These are phyloP conservation scores for Campylorhamphus procurvoides DNA, from an alignment of 2,113 vertebrate genomes.

Conservation along the genomic window DNA sequence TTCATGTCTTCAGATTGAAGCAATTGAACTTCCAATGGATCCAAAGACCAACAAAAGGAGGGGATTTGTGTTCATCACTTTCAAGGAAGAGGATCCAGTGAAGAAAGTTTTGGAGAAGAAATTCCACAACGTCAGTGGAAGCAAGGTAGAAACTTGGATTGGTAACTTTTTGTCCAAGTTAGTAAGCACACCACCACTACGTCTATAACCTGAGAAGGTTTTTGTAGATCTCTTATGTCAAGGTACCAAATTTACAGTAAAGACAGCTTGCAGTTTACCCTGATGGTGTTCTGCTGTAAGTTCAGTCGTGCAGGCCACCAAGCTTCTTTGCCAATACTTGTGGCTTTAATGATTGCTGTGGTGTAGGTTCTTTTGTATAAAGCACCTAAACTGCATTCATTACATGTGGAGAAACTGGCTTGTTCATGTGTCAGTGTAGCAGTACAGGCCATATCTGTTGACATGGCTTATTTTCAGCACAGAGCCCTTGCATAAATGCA, in stretches of 20 bases:
- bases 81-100: slow-evolving; percentile 92
- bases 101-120: slow-evolving; percentile 97
- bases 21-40: slow-evolving; percentile 97
- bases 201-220: neutral
- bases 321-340: neutral
- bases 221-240: neutral
- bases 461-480: neutral
- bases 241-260: neutral
- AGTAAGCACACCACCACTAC: neutral
- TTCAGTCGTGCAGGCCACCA: neutral
- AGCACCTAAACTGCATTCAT: neutral
- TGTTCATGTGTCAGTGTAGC: neutral
- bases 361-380: neutral
- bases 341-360: neutral
- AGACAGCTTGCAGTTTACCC: neutral
- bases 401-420: neutral
- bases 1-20: slow-evolving; percentile 85
- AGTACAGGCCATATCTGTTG: neutral
- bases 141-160: slow-evolving; percentile 84
- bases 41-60: slow-evolving; percentile 97
- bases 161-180: neutral
- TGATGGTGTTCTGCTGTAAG: fast-evolving
- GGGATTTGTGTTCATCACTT: slow-evolving; percentile 98
- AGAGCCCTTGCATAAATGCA: neutral
- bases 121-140: slow-evolving; percentile 94